Evolutionary conservation across 2,888 invertebrate genomes (phyloP), one percentile per base, ranked within the genome.

Genomic region (Seira sanloemensis): DNA sequence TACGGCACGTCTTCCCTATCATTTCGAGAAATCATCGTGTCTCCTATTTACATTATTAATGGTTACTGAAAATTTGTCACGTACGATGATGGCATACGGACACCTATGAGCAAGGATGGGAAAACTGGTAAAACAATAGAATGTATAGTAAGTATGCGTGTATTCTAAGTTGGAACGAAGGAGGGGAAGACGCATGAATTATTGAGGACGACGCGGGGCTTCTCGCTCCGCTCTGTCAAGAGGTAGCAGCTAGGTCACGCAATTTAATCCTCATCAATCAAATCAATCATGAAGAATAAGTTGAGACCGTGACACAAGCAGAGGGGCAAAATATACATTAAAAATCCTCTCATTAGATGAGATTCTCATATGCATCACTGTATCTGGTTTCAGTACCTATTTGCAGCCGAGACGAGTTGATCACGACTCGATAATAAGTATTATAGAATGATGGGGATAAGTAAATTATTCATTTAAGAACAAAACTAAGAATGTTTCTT

Each of bases 251-350:
- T 74, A 78, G 83, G 78, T 83, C 83, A 83, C 78, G 83, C 83
- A 83, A 83, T 83, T 77, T 83, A 78, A 83, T 83, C 83, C 83
- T 78, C 83, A 78, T 83, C 83, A 71, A 78, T 83, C 83, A 83
- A 72, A 69, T 19, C 21, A 37, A 67, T 24, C 37, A 58, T 78
- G 67, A 83, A 72, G 73, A 73, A 79, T 79, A 27, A 21, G 37
- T 18, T 65, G n/a, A n/a, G 68, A 77, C 0, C 26, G 25, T 16
- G n/a, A n/a, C n/a, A 2, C 66, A 16, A 21, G n/a, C 23, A 27
- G 65, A 58, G 26, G 18, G 24, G 18, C 21, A 23, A 67, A 23
- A 18, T 66, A 65, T 2, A 12, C 27, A 16, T 18, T 66, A 62
- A n/a, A 26, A 19, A 74, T 67, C 21, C 25, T 5, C 58, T 19